These are phyloP conservation scores for Drosophila watanabei DNA, from an alignment of 1,140 invertebrate species.

Conservation along the genomic window DNA sequence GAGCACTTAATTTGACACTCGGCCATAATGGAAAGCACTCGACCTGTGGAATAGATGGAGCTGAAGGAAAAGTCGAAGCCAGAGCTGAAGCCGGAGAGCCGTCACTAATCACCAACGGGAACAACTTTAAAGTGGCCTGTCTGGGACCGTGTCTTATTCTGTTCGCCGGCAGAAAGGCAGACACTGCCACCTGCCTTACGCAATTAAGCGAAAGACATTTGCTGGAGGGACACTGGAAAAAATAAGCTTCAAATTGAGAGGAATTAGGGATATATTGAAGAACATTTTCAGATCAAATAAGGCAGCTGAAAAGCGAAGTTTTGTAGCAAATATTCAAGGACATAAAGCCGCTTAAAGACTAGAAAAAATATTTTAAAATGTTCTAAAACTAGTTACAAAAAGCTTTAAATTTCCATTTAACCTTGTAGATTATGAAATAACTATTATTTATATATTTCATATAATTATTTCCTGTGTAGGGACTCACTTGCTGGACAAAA, in stretches of 20 bases:
- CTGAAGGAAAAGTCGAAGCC: not conserved
- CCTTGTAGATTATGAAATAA: too few relatives aligned
- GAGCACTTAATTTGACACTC: conserved; percentile 83
- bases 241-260: too few relatives aligned
- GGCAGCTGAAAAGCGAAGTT: not conserved
- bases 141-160: conserved; percentile 76
- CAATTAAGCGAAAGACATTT: conserved; percentile 71
- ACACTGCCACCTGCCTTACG: conserved; percentile 78
- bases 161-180: conserved; percentile 43
- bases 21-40: conserved; percentile 77
- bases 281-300: too few relatives aligned
- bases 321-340: not conserved
- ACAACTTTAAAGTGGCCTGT: conserved; percentile 80
- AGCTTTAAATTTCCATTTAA: too few relatives aligned
- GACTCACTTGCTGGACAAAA: conserved; percentile 60
- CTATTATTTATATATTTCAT: not conserved
- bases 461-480: conserved; percentile 8
- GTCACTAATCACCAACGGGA: conserved; percentile 80
- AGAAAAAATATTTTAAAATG: too few relatives aligned
- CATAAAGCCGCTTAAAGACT: too few relatives aligned
- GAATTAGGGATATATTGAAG: too few relatives aligned
- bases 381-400: too few relatives aligned
- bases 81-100: conserved; percentile 30
- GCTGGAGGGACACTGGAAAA: conserved; percentile 41
- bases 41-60: conserved; percentile 2